Evolutionary conservation across 2,888 invertebrate genomes (phyloP).

Genomic region (Tortrix viridana): DNA sequence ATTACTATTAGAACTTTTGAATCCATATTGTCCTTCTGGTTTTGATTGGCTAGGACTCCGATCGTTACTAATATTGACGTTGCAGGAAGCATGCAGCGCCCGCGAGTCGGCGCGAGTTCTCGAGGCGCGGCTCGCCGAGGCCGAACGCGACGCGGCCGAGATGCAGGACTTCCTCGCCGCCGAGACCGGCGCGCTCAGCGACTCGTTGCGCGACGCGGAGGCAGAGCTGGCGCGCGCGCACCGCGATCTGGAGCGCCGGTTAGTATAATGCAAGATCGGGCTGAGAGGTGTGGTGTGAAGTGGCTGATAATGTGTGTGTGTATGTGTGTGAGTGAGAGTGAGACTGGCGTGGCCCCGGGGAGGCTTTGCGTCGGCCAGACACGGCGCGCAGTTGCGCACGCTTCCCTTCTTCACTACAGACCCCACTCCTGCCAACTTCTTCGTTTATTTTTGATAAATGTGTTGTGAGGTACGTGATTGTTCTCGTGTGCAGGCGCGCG

Average conservation of each 20-base stretch:
- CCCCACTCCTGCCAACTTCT: no score
- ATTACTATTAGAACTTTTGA: no score
- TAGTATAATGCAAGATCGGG: background rate
- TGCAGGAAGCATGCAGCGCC: conserved; percentile 87
- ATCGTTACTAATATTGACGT: background rate
- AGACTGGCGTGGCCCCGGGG: no score
- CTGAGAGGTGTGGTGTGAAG: background rate
- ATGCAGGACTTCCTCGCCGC: conserved; percentile 94
- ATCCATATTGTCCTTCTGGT: no score
- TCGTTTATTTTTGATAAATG: no score
- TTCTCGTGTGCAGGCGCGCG: conserved; percentile 85
- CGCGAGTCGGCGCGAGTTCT: conserved; percentile 87
- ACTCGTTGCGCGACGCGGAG: conserved; percentile 92
- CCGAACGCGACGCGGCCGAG: conserved; percentile 92
- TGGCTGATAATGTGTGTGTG: no score
- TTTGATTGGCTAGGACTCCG: no score
- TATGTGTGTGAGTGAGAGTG: no score
- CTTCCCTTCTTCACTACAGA: no score
- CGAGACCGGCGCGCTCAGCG: conserved; percentile 91
- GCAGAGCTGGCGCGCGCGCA: conserved; percentile 79
- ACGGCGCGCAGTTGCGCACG: no score
- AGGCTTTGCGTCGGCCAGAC: no score
- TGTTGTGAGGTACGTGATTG: background rate
- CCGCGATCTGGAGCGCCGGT: conserved; percentile 72
- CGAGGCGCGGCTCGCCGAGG: conserved; percentile 89